These are phyloP conservation scores for Fratercula arctica DNA, from an alignment of 2,797 vertebrate genomes.

Conservation along the genomic window DNA sequence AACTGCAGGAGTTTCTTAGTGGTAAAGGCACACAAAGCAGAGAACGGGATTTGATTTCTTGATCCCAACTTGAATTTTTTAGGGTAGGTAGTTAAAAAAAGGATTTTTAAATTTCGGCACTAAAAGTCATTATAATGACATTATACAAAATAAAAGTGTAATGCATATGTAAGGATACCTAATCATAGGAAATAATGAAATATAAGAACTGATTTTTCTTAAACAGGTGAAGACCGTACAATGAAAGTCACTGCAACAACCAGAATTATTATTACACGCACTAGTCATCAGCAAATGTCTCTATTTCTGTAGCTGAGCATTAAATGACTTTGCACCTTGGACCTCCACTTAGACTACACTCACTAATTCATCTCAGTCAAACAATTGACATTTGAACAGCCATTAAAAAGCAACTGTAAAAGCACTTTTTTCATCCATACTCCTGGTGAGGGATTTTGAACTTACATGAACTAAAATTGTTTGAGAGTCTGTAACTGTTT, in stretches of 20 bases:
- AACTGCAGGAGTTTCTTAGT: neutral
- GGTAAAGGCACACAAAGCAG: neutral
- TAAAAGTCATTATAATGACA: neutral
- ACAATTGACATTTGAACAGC: neutral
- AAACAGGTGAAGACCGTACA: neutral
- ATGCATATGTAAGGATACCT: neutral
- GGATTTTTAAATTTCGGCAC: neutral
- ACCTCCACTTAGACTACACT: neutral
- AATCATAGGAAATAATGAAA: neutral
- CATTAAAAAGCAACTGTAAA: neutral
- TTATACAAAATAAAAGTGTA: neutral
- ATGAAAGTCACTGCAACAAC: neutral
- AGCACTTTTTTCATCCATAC: neutral
- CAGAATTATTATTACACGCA: neutral
- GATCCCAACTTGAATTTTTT: neutral
- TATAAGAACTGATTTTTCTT: neutral
- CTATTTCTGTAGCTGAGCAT: slow-evolving; percentile 14
- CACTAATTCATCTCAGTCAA: neutral
- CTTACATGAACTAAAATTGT: neutral
- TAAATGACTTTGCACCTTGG: slow-evolving; percentile 44
- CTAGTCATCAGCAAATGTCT: neutral
- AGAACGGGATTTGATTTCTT: neutral
- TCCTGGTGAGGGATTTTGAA: neutral
- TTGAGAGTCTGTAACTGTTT: neutral
- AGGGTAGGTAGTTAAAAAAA: neutral